Evolutionary conservation across 1,140 invertebrate species (phyloP), one percentile per base, ranked within the genome.

Genomic region (Melipona quadrifasciata): DNA sequence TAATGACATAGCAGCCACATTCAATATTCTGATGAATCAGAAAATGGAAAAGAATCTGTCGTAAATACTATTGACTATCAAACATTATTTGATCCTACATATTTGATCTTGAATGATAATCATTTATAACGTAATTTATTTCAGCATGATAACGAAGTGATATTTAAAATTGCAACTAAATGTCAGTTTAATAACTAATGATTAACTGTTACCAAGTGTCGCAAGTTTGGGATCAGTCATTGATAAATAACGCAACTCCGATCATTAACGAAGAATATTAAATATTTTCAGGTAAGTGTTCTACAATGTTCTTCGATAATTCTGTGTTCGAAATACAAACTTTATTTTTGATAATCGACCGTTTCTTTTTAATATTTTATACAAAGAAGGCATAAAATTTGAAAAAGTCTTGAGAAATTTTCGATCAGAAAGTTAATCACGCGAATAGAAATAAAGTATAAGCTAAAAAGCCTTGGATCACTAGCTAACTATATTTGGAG

Each of bases 401-500:
- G 58, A 12, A 1, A 24, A 21, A 14, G 24, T 19, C 1, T 39
- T 24, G 10, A 14, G 11, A 27, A 64, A 27, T 70, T 57, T 5
- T 53, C 16, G 5, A n/a, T 34, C 16, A 1, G 39, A 19, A 12
- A 12, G 16, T 24, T 53, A 71, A n/a, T n/a, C 24, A 3, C 21
- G 14, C 0, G 24, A 39, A 47, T 51, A 24, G 11, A 53, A 6
- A 53, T 11, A 5, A 31, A 31, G 8, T 64, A 8, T 14, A 34
- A 57, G 14, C 51, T 16, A 65, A n/a, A 53, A 53, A 75, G 11
- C 57, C 27, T 65, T 75, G 71, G 47, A 19, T n/a, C 16, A 34
- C 24, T 64, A 14, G 17, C 21, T 67, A 75, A 53, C 81, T 78
- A 83, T 83, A 83, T 83, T 83, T 55, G 74, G 81, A 61, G 55